These are phyloP conservation scores for Vanessa atalanta DNA, from an alignment of 1,140 invertebrate genomes.

Conservation along the genomic window DNA sequence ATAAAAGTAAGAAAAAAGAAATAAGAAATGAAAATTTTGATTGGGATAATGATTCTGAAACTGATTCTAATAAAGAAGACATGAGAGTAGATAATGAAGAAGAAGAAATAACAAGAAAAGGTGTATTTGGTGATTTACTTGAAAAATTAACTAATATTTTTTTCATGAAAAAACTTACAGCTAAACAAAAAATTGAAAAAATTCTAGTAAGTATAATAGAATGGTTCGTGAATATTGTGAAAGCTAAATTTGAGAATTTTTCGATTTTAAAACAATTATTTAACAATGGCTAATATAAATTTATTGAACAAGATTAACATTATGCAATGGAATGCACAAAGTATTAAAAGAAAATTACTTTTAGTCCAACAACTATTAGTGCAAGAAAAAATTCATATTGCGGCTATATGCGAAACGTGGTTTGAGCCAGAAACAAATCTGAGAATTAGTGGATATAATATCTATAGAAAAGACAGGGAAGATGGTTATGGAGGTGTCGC, in stretches of 20 bases:
- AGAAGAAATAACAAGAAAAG: background rate
- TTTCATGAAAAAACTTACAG: conserved; percentile 3
- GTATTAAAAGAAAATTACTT: conserved; percentile 18
- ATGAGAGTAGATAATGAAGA: background rate
- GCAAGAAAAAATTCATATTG: conserved; percentile 23
- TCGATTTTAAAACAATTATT: background rate
- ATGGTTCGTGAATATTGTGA: conserved; percentile 1
- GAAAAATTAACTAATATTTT: background rate
- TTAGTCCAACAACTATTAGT: conserved; percentile 16
- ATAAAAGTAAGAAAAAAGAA: background rate
- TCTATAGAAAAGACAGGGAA: too few species aligned
- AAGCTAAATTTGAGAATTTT: conserved; percentile 2
- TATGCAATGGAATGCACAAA: conserved; percentile 29
- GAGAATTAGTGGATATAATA: too few species aligned
- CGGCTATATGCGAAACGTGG: too few species aligned
- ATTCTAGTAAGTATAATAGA: conserved; percentile 1
- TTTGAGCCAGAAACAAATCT: too few species aligned
- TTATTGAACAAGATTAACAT: background rate
- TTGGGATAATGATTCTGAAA: background rate
- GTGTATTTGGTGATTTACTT: background rate
- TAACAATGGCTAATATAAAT: background rate
- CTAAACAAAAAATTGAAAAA: background rate
- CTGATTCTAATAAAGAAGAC: background rate
- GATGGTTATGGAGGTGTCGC: too few species aligned
- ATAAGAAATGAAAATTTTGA: background rate